Base-by-base conservation (phyloP, 1,140 invertebrate genomes). In the Drosophila nebulosa region DNA sequence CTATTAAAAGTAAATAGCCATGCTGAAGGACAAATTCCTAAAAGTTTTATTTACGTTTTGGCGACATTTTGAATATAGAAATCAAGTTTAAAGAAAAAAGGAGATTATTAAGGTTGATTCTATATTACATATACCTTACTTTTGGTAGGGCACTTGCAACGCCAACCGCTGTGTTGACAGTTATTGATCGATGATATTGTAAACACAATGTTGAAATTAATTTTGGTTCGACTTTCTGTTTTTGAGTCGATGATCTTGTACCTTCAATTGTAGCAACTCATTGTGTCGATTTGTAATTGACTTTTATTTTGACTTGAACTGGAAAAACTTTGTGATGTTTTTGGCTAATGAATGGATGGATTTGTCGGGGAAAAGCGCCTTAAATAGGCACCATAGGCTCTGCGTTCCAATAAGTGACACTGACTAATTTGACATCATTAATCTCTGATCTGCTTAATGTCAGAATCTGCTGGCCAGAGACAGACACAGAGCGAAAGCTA, bases 121-220 rank as follows among this genome's bases (percentile, higher is more conserved):
- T 12, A 10, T 0, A 2, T 26, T 1, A 67, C 51, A 42, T 70
- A 63, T 69, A 9, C 42, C 30, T 12, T 9, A 0, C 9, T 1
- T 2, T n/a, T 4, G 30, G 61, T 64, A 74, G 36, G 1, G 10
- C 6, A 59, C 0, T 7, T 24, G 24, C 27, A 12, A 58, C 57
- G 62, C 27, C 53, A 69, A 69, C 59, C 55, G 66, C 64, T 74
- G 78, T 77, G 83, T 88, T 88, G 83, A 88, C 83, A 89, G 83
- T 88, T 88, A 88, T 88, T 88, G 83, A 88, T 88, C 83, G 84
- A 83, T 88, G 74, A 78, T 86, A 78, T 79, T 46, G 61, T 42
- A 69, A 76, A 86, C 63, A 83, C 78, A 86, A 86, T 88, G 83
- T 76, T 58, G 66, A 77, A 88, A 89, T 88, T 88, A 88, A 88